phyloP scores from a whole-genome alignment of 2,113 vertebrate species.

The Takifugu flavidus region DNA sequence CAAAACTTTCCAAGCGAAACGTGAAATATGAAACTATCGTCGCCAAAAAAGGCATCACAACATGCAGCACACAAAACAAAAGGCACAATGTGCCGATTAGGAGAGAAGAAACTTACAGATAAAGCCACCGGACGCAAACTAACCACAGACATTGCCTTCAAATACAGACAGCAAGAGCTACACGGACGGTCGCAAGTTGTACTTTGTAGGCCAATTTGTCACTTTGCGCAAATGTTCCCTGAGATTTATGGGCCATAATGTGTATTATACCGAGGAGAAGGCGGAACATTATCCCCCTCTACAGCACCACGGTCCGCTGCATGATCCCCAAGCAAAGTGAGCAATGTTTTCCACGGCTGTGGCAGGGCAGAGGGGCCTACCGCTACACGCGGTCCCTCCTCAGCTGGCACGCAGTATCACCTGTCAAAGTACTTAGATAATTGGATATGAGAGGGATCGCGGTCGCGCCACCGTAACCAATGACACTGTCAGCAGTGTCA shows the following conservation, averaged over 20 bases:
- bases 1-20: too few species aligned
- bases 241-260: slow-evolving; percentile 77
- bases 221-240: slow-evolving; percentile 72
- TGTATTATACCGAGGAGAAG: slow-evolving; percentile 74
- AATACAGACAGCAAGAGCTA: not conserved
- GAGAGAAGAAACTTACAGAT: too few species aligned
- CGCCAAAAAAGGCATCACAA: too few species aligned
- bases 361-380: slow-evolving; percentile 63
- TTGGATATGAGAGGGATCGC: slow-evolving; percentile 72
- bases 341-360: slow-evolving; percentile 84
- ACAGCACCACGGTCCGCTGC: slow-evolving; percentile 74
- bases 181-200: slow-evolving; percentile 23
- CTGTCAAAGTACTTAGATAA: slow-evolving; percentile 84
- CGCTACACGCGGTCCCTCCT: slow-evolving; percentile 67
- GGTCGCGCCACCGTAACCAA: slow-evolving; percentile 65
- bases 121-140: too few species aligned
- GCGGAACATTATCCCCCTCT: slow-evolving; percentile 81
- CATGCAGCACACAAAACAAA: too few species aligned
- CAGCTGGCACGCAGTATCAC: slow-evolving; percentile 93
- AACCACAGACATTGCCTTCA: too few species aligned
- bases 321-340: slow-evolving; percentile 88
- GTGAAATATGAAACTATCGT: too few species aligned
- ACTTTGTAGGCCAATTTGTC: slow-evolving; percentile 71
- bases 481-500: slow-evolving; percentile 67
- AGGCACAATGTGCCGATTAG: too few species aligned